These are phyloP conservation scores for Pelodiscus sinensis DNA, from an alignment of 2,113 vertebrate species.

Conservation along the genomic window DNA sequence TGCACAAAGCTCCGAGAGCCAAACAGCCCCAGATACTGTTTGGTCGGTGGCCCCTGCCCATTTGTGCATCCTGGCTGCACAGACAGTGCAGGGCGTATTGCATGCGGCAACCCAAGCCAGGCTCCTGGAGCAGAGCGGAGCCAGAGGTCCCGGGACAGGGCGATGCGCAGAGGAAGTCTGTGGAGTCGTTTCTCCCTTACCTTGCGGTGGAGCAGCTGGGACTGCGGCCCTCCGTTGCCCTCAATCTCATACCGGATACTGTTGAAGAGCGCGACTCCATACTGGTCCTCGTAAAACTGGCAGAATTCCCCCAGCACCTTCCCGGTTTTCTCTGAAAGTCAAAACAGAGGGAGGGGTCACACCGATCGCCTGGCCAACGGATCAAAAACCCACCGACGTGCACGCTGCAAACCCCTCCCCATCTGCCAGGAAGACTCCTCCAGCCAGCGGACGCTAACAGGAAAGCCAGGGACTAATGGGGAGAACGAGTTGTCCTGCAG, in stretches of 20 bases:
- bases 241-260: slow-evolving; percentile 93
- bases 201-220: slow-evolving; percentile 94
- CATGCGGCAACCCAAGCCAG: neutral
- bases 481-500: no score
- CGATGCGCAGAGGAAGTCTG: neutral
- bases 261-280: slow-evolving; percentile 91
- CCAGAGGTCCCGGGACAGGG: neutral
- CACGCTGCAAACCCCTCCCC: neutral
- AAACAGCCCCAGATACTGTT: neutral
- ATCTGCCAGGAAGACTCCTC: neutral
- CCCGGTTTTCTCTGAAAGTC: slow-evolving; percentile 80
- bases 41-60: neutral
- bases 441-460: neutral
- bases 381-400: neutral
- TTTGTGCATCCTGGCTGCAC: neutral
- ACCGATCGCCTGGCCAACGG: no score
- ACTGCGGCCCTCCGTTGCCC: slow-evolving; percentile 83
- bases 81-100: neutral
- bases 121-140: neutral
- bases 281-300: slow-evolving; percentile 87
- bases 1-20: neutral
- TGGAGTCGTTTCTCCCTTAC: slow-evolving; percentile 52
- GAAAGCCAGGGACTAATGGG: neutral
- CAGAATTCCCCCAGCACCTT: slow-evolving; percentile 87
- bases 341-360: fast-evolving